A percentile compares a stretch with the other conserved stretches of the same genome.
phyloP scores from a whole-genome alignment of 2,888 invertebrate species.

The Caenorhabditis sp. region DNA sequence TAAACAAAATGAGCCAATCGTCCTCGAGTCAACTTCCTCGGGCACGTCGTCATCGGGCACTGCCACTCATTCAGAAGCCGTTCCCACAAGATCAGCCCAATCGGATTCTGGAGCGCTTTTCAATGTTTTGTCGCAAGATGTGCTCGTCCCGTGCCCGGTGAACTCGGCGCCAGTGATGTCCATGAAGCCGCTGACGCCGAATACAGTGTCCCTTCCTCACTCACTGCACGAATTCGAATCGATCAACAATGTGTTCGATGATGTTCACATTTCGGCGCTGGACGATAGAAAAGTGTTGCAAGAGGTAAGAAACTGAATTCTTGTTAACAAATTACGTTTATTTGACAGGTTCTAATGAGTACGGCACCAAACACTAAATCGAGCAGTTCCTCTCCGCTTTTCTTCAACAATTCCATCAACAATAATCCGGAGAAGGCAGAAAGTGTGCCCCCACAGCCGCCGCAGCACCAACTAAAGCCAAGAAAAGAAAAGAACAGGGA shows the following conservation, averaged over 20 bases:
- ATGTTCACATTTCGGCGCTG: constrained; percentile 70
- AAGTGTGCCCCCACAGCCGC: neutral
- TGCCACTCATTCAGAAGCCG: neutral
- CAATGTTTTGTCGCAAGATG: constrained; percentile 16
- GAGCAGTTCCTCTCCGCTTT: constrained; percentile 11
- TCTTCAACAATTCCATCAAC: constrained; percentile 16
- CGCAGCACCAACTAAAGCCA: too few relatives aligned
- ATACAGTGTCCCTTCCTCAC: constrained; percentile 1
- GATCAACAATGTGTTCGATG: constrained; percentile 69
- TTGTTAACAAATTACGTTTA: neutral
- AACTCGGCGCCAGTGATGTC: neutral
- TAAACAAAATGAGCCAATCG: constrained; percentile 42
- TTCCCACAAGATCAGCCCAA: neutral
- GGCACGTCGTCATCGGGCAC: constrained; percentile 1
- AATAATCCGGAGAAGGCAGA: constrained; percentile 17
- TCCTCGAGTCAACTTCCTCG: constrained; percentile 1
- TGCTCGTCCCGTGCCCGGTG: constrained; percentile 41
- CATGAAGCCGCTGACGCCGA: constrained; percentile 6
- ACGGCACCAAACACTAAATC: constrained; percentile 3
- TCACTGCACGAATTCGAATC: constrained; percentile 70
- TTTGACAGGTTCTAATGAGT: constrained; percentile 35
- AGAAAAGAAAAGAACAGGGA: constrained; percentile 16
- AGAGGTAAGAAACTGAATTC: too few relatives aligned
- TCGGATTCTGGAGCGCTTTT: neutral
- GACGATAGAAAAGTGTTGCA: constrained; percentile 69